Evolutionary conservation across 64 coral and sea anemone genomes (phyloP), one percentile per base, ranked within the genome.

Genomic region (Stylophora pistillata): DNA sequence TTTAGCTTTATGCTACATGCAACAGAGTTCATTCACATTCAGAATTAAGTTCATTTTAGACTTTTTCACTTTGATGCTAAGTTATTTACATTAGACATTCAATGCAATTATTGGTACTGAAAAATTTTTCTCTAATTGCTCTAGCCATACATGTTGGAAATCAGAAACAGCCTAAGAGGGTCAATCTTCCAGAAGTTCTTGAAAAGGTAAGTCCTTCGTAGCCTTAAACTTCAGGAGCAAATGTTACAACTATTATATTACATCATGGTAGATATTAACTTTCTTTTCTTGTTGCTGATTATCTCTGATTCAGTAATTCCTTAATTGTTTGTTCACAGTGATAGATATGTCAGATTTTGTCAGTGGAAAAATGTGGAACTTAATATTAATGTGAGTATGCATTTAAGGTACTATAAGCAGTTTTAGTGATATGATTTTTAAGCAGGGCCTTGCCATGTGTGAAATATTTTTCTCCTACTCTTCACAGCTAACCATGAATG

Each of bases 361-460:
- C 97, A 99, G 90, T 99, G 97, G 97, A 99, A 99, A 86, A 99
- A 99, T 66, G 74, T 99, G 91, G 97, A 99, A 55, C 90, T 99
- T 70, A 99, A 95, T 95, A 90, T 99, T 87, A 99, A 99, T 88
- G 97, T 99, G 78, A 93, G 96, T 92, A 69, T 21, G 1, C 17
- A 56, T 55, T 18, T 69, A 26, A 31, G 29, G 58, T 41, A 73
- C 56, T n/a, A 15, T 62, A 11, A 34, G 61, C 20, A 18, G 7
- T 47, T 47, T 47, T 47, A 47, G 7, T 47, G 37, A 47, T 47
- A 47, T 47, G 3, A 47, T 47, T 47, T n/a, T 47, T 47, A 21
- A 25, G 62, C 32, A 31, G 63, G 63, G 23, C 56, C 4, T 55
- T 10, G 18, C 56, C 26, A 13, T 30, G 18, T 56, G 53, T 28